A percentile compares a stretch with the other conserved stretches of the same genome.
phyloP scores from a whole-genome alignment of 1,140 invertebrate species.

The Pectinophora gossypiella region DNA sequence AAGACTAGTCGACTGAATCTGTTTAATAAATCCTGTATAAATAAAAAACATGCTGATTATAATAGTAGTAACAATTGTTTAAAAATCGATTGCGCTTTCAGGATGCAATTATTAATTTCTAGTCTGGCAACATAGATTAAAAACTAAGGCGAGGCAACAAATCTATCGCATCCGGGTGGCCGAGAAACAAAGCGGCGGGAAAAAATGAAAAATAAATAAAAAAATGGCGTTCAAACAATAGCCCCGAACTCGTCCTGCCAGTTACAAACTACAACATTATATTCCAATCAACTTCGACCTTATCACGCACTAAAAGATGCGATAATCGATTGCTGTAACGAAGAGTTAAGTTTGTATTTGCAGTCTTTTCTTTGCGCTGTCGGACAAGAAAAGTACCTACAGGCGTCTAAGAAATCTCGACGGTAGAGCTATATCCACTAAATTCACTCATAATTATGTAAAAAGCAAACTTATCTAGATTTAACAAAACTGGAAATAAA shows the following conservation, averaged over 20 bases:
- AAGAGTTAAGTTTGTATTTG: neutral
- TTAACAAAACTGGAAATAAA: too few species aligned
- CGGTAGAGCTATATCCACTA: too few species aligned
- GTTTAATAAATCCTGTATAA: too few species aligned
- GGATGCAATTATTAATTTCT: neutral
- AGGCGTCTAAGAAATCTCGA: slow-evolving; percentile 1
- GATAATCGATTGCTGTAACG: neutral
- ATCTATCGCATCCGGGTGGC: slow-evolving; percentile 3
- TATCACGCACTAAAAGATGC: neutral
- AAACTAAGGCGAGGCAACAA: neutral
- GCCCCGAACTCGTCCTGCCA: neutral
- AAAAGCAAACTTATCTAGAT: too few species aligned
- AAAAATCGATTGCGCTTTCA: too few species aligned
- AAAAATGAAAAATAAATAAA: neutral
- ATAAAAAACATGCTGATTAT: too few species aligned
- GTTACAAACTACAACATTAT: neutral
- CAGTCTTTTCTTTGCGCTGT: neutral
- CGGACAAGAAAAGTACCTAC: neutral
- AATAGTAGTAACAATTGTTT: too few species aligned
- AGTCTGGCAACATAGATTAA: neutral
- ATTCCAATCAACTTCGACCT: neutral
- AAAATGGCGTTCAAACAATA: neutral
- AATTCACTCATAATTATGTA: too few species aligned
- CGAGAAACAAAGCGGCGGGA: neutral
- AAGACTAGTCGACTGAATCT: too few species aligned